Base-by-base conservation (phyloP, 2,888 invertebrate genomes). In the Oxytorus armatus region DNA sequence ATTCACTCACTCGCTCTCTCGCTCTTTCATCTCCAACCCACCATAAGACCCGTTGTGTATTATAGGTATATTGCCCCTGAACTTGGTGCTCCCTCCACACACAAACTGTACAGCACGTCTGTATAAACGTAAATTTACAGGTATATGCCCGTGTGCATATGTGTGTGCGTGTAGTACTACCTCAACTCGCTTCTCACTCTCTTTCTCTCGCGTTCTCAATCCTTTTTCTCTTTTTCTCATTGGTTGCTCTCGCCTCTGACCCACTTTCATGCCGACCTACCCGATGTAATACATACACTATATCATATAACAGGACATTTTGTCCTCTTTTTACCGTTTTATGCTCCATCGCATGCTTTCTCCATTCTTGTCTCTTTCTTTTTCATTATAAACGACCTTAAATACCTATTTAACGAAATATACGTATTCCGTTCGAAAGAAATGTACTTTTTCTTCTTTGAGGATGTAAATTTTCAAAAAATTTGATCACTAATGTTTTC, bases 21-120 rank as follows among this genome's bases (percentile, higher is more conserved):
- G 49, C n/a, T 33, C 65, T 65, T 49, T 36, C 36, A 36, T 36
- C 36, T 29, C 49, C n/a, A 36, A 59, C 25, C 73, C 55, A 69
- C 74, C 76, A 61, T 76, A 76, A 78, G 73, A 33, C 73, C 77
- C 77, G 78, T 80, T 77, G 55, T 66, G 53, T 59, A 53, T 73
- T 59, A 55, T 73, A 69, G 85, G 83, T 87, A 86, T 85, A 86
- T 86, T 90, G 91, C 88, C 91, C 91, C 89, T 91, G 91, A 91
- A 91, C 91, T 91, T 91, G 91, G 86, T 88, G 39, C 68, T 88
- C 88, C 88, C 87, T 85, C 87, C 55, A 66, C 79, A 74, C 75
- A 77, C 73, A 70, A 57, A 65, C 65, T 23, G 16, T 65, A 49
- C 25, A 53, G 61, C 49, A 49, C 16, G 39, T 42, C 29, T 21